A percentile compares a stretch with the other conserved stretches of the same genome.
Evolutionary conservation across 2,888 invertebrate genomes (phyloP).

Genomic region (Arenicola marina): DNA sequence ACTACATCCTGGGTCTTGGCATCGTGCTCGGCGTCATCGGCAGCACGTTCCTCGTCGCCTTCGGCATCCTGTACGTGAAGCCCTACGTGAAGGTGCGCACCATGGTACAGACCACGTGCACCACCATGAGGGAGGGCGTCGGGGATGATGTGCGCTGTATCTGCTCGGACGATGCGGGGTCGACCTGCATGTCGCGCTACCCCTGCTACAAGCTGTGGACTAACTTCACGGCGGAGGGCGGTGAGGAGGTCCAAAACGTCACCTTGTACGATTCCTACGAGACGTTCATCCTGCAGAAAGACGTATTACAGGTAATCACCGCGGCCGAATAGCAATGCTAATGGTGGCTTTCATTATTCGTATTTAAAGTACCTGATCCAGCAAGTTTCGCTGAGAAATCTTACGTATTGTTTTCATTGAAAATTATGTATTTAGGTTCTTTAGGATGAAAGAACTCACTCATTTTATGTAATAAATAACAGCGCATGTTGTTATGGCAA

Average conservation of each 20-base stretch:
- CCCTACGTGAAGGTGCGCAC: conserved; percentile 27
- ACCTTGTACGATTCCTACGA: conserved; percentile 33
- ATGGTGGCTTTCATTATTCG: too few relatives aligned
- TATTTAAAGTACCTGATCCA: too few relatives aligned
- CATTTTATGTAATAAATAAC: too few relatives aligned
- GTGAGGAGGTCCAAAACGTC: conserved; percentile 10
- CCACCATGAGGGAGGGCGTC: not conserved
- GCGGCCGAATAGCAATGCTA: too few relatives aligned
- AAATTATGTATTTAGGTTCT: too few relatives aligned
- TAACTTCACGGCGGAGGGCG: conserved; percentile 16
- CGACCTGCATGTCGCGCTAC: conserved; percentile 25
- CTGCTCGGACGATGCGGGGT: conserved; percentile 24
- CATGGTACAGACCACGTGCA: conserved; percentile 15
- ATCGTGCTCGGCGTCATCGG: conserved; percentile 33
- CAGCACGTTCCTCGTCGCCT: conserved; percentile 29
- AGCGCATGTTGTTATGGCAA: too few relatives aligned
- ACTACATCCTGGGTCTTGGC: conserved; percentile 31
- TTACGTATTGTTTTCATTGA: too few relatives aligned
- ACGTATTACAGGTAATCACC: conserved; percentile 16
- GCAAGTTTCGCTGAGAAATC: too few relatives aligned
- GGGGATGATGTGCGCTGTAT: conserved; percentile 9
- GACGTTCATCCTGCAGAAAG: conserved; percentile 27
- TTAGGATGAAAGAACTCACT: too few relatives aligned
- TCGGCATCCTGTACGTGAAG: conserved; percentile 33
- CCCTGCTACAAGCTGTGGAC: conserved; percentile 26